phyloP scores from a whole-genome alignment of 2,797 vertebrate genomes.

The Setipinna tenuifilis region DNA sequence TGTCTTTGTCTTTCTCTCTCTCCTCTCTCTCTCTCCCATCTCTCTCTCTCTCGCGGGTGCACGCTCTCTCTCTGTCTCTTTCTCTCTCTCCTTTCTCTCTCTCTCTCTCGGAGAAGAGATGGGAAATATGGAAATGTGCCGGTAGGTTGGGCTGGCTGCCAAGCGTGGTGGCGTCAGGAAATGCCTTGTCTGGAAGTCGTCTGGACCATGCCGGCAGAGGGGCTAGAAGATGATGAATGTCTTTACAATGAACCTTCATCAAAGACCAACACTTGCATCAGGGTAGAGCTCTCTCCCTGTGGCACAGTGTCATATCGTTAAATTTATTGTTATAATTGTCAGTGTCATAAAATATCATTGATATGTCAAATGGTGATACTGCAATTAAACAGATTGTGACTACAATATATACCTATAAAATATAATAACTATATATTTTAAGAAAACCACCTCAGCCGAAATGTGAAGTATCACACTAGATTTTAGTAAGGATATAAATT shows the following conservation, averaged over 20 bases:
- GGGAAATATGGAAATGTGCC: constrained; percentile 54
- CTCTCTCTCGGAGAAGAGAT: constrained; percentile 25
- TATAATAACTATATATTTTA: not conserved
- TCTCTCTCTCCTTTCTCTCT: too few relatives aligned
- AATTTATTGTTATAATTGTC: constrained; percentile 1
- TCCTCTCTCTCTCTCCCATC: too few relatives aligned
- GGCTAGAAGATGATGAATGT: not conserved
- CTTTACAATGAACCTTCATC: not conserved
- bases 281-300: not conserved
- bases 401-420: not conserved
- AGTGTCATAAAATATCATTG: not conserved
- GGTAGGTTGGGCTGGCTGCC: constrained; percentile 24
- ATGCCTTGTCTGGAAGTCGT: constrained; percentile 37
- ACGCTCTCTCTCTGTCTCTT: too few relatives aligned
- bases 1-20: too few relatives aligned
- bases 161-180: constrained; percentile 34
- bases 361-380: not conserved
- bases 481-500: not conserved
- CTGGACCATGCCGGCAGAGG: not conserved
- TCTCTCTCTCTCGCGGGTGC: not conserved
- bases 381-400: not conserved
- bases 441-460: not conserved
- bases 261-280: constrained; percentile 17
- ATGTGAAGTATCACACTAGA: not conserved
- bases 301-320: not conserved